Percentiles rank a stretch among this genome's conserved stretches.
These are phyloP conservation scores for Drosophila carrolli DNA, from an alignment of 1,140 invertebrate genomes.

Conservation along the genomic window DNA sequence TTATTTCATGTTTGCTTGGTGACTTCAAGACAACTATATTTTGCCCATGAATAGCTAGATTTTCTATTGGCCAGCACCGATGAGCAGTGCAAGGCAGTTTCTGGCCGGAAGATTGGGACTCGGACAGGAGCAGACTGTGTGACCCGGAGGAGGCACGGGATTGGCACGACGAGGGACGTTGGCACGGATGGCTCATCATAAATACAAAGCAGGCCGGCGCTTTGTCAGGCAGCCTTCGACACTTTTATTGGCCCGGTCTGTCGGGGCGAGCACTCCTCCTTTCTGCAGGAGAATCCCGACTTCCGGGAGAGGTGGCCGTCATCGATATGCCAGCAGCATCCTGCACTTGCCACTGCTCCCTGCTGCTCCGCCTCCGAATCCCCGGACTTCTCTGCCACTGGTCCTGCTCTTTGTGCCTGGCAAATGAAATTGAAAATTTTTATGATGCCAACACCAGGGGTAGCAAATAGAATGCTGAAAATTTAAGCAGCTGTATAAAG, in stretches of 20 bases:
- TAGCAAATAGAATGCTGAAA: slow-evolving; percentile 56
- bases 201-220: slow-evolving; percentile 76
- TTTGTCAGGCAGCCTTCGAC: slow-evolving; percentile 72
- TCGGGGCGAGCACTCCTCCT: slow-evolving; percentile 11
- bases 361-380: background rate
- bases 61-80: background rate
- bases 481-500: slow-evolving; percentile 77
- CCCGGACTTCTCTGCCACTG: background rate
- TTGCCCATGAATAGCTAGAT: background rate
- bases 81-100: background rate
- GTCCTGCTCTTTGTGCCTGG: slow-evolving; percentile 56
- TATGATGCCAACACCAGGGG: slow-evolving; percentile 64
- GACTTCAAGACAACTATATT: background rate
- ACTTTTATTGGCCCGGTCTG: slow-evolving; percentile 76
- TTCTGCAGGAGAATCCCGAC: slow-evolving; percentile 3
- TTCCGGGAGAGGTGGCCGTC: slow-evolving; percentile 35
- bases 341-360: slow-evolving; percentile 37
- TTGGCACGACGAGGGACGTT: slow-evolving; percentile 48
- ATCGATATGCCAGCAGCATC: slow-evolving; percentile 72
- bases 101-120: background rate
- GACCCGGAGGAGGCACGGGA: slow-evolving; percentile 48
- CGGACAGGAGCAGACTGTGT: slow-evolving; percentile 5
- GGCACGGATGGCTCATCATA: slow-evolving; percentile 69
- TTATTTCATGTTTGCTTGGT: too few relatives aligned
- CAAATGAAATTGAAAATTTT: slow-evolving; percentile 82